Conservation (phyloP, 2,113 vertebrate species). For the Lampris megalopsis region DNA sequence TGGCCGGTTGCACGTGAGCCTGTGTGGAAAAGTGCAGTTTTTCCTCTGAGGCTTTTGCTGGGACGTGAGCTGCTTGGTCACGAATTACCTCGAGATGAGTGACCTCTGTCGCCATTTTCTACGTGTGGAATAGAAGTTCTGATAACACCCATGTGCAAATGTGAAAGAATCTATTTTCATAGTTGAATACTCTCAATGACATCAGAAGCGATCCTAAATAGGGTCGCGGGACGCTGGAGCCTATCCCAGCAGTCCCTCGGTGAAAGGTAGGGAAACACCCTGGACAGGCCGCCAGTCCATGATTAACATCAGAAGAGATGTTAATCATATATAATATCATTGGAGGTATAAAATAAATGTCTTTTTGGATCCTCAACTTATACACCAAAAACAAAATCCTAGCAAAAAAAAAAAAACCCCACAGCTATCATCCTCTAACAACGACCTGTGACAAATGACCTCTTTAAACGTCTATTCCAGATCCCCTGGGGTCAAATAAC, state of each 20-base stretch:
- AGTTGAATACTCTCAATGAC: no score
- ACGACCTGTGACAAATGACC: constrained; percentile 56
- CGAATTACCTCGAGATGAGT: constrained; percentile 49
- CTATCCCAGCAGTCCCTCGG: no score
- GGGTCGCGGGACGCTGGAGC: no score
- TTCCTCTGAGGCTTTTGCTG: constrained; percentile 12
- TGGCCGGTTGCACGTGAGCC: constrained; percentile 27
- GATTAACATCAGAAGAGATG: no score
- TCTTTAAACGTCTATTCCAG: constrained; percentile 42
- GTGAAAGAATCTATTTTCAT: not conserved
- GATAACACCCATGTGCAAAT: not conserved
- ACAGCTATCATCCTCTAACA: constrained; percentile 33
- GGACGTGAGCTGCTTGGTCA: not conserved
- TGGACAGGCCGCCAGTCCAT: no score
- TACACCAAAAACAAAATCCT: constrained; percentile 12
- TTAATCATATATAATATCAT: no score
- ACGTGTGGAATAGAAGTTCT: not conserved
- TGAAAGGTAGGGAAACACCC: no score
- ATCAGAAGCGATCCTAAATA: no score
- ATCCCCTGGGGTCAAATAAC: constrained; percentile 54
- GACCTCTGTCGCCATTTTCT: constrained; percentile 14
- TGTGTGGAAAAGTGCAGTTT: constrained; percentile 26
- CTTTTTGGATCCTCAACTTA: not conserved
- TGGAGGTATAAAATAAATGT: not conserved
- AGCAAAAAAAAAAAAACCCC: constrained; percentile 21